Base-by-base conservation (phyloP, 2,113 vertebrate species). In the Ellobius talpinus region DNA sequence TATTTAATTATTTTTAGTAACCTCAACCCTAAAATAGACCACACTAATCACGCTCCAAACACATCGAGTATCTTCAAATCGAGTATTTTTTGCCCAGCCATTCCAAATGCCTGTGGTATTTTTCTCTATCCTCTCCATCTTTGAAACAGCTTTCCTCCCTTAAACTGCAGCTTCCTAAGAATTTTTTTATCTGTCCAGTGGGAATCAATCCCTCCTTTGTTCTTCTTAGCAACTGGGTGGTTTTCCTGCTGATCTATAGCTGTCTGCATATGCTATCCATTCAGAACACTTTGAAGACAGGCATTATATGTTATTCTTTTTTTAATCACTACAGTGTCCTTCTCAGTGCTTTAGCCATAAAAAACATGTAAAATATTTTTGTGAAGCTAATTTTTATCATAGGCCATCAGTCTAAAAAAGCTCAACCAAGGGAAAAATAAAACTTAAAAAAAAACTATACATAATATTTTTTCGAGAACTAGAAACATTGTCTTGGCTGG, bases 321-420 rank as follows among this genome's bases (percentile, higher is more conserved):
- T 58, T 45, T 74, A 63, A 26, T 72, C 14, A n/a, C 3, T 45
- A 73, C 50, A 58, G 8, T 21, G 16, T 68, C 74, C 79, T 47
- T 42, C 4, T 36, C 13, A 91, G 29, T 61, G 9, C 9, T 16
- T 81, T 31, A 2, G 3, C 5, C 36, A 50, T 68, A 86, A 36
- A 17, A 70, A 87, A 5, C 31, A 82, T 47, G 23, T 55, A 63
- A 82, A 72, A 52, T 6, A 58, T 39, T 68, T 94, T 70, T 79
- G 63, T 92, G 33, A 39, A 90, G 42, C 65, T 95, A 77, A 93
- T 78, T 89, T 17, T 95, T 88, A 31, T 88, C 36, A 55, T 66
- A 94, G n/a, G 76, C 39, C 11, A 94, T 76, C 58, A 91, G 50
- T 7, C 29, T 90, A 1, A 92, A 50, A 86, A 96, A 91, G 1